These are phyloP conservation scores for Trichoplusia ni DNA, from an alignment of 1,140 invertebrate genomes.

Conservation along the genomic window DNA sequence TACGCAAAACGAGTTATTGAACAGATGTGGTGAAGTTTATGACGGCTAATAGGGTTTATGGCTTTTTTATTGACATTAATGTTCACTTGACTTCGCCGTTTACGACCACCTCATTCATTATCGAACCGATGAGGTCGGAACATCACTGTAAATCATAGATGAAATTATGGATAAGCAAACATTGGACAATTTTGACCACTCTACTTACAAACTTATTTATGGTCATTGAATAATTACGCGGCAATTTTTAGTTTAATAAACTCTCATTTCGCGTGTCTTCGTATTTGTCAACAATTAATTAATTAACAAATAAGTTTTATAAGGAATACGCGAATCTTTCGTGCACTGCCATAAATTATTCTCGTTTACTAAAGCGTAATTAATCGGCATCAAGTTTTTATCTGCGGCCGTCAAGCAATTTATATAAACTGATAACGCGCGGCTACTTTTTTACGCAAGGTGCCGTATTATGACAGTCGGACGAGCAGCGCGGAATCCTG, in stretches of 20 bases:
- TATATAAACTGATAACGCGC: conserved; percentile 33
- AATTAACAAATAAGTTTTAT: conserved; percentile 1
- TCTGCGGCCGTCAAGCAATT: conserved; percentile 35
- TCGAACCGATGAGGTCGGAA: conserved; percentile 74
- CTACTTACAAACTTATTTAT: conserved; percentile 43
- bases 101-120: conserved; percentile 77
- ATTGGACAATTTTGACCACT: conserved; percentile 38
- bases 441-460: conserved; percentile 33
- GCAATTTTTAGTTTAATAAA: neutral
- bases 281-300: neutral
- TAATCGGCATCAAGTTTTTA: conserved; percentile 42
- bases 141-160: conserved; percentile 74
- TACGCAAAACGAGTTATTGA: conserved; percentile 71
- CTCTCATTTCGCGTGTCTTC: neutral
- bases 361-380: conserved; percentile 30
- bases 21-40: conserved; percentile 77
- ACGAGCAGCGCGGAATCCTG: neutral
- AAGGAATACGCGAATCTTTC: conserved; percentile 7
- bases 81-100: conserved; percentile 74
- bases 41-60: conserved; percentile 79
- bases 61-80: conserved; percentile 81
- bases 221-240: conserved; percentile 35
- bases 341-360: conserved; percentile 34
- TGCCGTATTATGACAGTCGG: neutral
- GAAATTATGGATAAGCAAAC: conserved; percentile 54